Evolutionary conservation across 2,888 invertebrate genomes (phyloP).

Genomic region (Octodonta nipae): DNA sequence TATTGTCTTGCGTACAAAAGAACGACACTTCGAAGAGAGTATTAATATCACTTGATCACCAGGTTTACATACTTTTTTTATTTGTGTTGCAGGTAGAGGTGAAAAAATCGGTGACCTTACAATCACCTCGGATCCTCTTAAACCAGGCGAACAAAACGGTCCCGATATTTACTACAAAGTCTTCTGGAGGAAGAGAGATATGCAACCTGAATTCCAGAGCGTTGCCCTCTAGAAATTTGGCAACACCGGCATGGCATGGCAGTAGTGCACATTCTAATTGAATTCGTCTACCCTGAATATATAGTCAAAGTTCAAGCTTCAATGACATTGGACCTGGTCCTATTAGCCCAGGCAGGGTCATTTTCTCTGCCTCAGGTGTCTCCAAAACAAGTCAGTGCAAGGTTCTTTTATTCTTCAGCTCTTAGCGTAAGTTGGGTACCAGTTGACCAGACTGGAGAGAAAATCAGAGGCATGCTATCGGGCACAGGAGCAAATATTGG

Average conservation of each 20-base stretch:
- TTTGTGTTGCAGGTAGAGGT: slow-evolving; percentile 56
- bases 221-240: slow-evolving; percentile 56
- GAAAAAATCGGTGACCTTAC: slow-evolving; percentile 90
- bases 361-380: slow-evolving; percentile 80
- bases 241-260: slow-evolving; percentile 63
- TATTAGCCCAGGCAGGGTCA: slow-evolving; percentile 56
- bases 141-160: slow-evolving; percentile 71
- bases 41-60: no score
- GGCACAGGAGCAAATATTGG: slow-evolving; percentile 91
- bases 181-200: slow-evolving; percentile 66
- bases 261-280: slow-evolving; percentile 59
- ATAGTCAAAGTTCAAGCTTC: slow-evolving; percentile 70
- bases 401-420: slow-evolving; percentile 80
- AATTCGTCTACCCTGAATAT: slow-evolving; percentile 70
- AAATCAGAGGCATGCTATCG: slow-evolving; percentile 81
- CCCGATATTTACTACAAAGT: slow-evolving; percentile 81
- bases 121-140: slow-evolving; percentile 75
- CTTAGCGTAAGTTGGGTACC: slow-evolving; percentile 85
- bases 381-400: slow-evolving; percentile 66
- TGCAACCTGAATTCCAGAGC: slow-evolving; percentile 64
- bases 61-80: no score
- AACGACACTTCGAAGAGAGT: no score
- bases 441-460: slow-evolving; percentile 69
- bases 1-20: no score
- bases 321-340: slow-evolving; percentile 76